Percentiles rank a stretch among this genome's conserved stretches.
Conservation (phyloP, 2,888 invertebrate genomes). For the Acholoe squamosa region DNA sequence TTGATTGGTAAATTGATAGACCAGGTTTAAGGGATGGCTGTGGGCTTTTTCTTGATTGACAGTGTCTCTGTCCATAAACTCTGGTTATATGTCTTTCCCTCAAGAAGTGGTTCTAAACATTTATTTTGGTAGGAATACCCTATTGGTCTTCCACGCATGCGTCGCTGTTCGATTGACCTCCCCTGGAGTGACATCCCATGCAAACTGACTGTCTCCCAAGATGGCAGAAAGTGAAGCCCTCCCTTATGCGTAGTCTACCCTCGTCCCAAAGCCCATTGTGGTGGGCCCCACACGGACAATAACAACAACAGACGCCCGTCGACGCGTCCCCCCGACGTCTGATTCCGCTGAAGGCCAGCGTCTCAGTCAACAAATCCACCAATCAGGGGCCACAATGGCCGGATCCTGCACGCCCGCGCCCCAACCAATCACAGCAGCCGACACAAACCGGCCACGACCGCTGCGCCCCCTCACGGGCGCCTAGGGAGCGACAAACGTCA, state of each 20-base stretch:
- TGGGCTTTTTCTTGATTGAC: too few species aligned
- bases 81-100: too few species aligned
- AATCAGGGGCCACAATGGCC: constrained; percentile 47
- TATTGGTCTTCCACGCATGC: constrained; percentile 26
- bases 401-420: constrained; percentile 14
- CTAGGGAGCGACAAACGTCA: constrained; percentile 33
- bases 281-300: constrained; percentile 11
- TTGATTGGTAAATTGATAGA: too few species aligned
- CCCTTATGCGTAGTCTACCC: constrained; percentile 33
- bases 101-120: too few species aligned
- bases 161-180: background rate
- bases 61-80: too few species aligned
- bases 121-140: background rate
- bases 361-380: constrained; percentile 40
- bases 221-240: background rate
- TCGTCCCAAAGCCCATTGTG: constrained; percentile 17
- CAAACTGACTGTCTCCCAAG: constrained; percentile 1
- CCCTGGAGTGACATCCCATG: constrained; percentile 13
- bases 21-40: too few species aligned
- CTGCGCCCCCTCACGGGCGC: constrained; percentile 31
- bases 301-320: constrained; percentile 39
- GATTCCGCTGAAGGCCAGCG: constrained; percentile 32
- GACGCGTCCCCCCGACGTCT: constrained; percentile 17
- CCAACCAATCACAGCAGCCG: constrained; percentile 34
- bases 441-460: constrained; percentile 31